Evolutionary conservation across 1,140 invertebrate genomes (phyloP), one percentile per base, ranked within the genome.

Genomic region (Zeugodacus cucurbitae): DNA sequence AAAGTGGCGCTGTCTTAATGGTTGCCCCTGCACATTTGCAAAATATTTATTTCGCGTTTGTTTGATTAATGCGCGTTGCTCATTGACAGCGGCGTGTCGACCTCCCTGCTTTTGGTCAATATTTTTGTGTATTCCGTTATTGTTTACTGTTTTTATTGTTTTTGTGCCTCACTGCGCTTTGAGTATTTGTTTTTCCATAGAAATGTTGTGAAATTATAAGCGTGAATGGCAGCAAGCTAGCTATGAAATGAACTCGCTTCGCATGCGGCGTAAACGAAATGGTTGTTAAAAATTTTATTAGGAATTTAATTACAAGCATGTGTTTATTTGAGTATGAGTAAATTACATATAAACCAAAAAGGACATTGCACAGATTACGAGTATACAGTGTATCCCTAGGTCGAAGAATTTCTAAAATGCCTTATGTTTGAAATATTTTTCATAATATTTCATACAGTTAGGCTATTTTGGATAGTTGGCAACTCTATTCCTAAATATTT

Each of bases 41-140:
- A 37, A 74, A 74, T 74, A 74, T 74, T 74, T 74, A 74, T 34
- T 74, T 74, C 70, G 2, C 20, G 20, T 74, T 74, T 74, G 70
- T 74, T 34, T 74, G 37, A 74, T n/a, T 74, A 74, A 74, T 74
- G 34, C 70, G 34, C 37, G 37, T 41, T 74, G 41, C 8, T 44
- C 37, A 74, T 74, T 74, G 70, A 74, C 70, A 74, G 70, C 62
- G 17, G 2, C n/a, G 0, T 34, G 10, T 67, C 26, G 29, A 29
- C 29, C 62, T 34, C 29, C 29, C 17, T 26, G 26, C 22, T 67
- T 67, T 32, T 32, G 29, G 26, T 32, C 14, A 29, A 67, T 67
- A 67, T 54, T 54, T 54, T 54, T 17, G 17, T 54, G 8, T 62
- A 26, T 62, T 62, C 26, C 26, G n/a, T 26, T 62, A 26, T 8